Conservation (phyloP, 2,888 invertebrate species). For the Mystacides longicornis region DNA sequence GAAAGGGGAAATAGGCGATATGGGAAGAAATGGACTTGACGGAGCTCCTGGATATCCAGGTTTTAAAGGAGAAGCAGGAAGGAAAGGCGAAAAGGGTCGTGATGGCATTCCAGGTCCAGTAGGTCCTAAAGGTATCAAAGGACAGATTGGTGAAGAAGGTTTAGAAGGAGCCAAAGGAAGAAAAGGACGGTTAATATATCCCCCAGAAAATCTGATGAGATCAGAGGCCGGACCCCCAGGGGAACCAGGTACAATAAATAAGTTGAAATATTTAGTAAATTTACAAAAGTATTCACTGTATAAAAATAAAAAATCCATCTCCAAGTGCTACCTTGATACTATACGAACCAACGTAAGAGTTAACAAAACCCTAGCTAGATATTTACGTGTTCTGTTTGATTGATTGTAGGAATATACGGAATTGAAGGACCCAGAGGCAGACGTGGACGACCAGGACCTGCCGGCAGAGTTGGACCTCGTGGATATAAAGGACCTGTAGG, state of each 20-base stretch:
- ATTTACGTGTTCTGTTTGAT: too few species aligned
- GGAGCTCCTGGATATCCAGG: constrained; percentile 36
- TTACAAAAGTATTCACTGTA: too few species aligned
- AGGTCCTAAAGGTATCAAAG: constrained; percentile 10
- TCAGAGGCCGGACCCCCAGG: constrained; percentile 27
- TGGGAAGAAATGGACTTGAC: constrained; percentile 31
- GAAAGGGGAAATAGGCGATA: constrained; percentile 20
- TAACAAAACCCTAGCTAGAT: too few species aligned
- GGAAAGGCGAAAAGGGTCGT: constrained; percentile 34
- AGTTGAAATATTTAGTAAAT: too few species aligned
- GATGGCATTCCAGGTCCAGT: constrained; percentile 6
- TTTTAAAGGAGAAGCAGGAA: constrained; percentile 37
- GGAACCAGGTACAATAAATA: constrained; percentile 35
- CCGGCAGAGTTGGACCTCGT: constrained; percentile 38
- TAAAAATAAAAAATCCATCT: too few species aligned
- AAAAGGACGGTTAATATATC: constrained; percentile 32
- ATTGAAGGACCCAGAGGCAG: constrained; percentile 1
- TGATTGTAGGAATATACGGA: constrained; percentile 4
- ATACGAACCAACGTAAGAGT: too few species aligned
- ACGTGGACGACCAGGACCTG: not conserved
- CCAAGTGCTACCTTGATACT: too few species aligned
- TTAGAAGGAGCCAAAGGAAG: constrained; percentile 29
- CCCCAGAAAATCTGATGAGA: constrained; percentile 2
- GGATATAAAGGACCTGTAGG: constrained; percentile 45
- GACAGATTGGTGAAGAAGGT: constrained; percentile 2